Evolutionary conservation across 2,888 invertebrate species (phyloP).

Genomic region (Cetonia aurata): DNA sequence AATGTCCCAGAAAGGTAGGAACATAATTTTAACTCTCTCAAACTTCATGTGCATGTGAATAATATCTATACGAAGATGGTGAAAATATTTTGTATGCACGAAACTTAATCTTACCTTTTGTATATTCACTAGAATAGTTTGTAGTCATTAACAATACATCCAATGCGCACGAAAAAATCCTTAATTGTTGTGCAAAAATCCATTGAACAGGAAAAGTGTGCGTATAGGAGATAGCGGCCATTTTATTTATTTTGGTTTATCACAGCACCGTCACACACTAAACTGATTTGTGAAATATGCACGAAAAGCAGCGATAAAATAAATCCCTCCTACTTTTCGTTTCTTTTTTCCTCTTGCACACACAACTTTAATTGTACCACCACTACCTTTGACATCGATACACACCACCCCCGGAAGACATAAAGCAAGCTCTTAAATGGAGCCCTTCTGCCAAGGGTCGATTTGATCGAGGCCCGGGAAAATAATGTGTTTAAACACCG

Average conservation of each 20-base stretch:
- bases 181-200: too few relatives aligned
- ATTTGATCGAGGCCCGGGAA: conserved; percentile 43
- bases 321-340: conserved; percentile 62
- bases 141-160: too few relatives aligned
- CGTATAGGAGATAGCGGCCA: too few relatives aligned
- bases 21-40: neutral
- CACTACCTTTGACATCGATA: conserved; percentile 29
- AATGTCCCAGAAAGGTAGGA: too few relatives aligned
- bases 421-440: conserved; percentile 28
- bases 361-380: conserved; percentile 64
- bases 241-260: conserved; percentile 22
- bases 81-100: neutral
- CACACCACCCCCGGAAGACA: conserved; percentile 53
- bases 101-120: neutral
- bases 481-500: conserved; percentile 28
- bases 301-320: conserved; percentile 63
- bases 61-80: neutral
- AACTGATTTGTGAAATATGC: conserved; percentile 64
- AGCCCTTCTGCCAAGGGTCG: conserved; percentile 59
- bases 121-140: too few relatives aligned
- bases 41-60: neutral
- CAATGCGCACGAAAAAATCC: too few relatives aligned
- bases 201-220: too few relatives aligned
- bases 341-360: conserved; percentile 50
- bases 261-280: conserved; percentile 51